Evolutionary conservation across 2,797 vertebrate species (phyloP).

Genomic region (Adrianichthys oophorus): DNA sequence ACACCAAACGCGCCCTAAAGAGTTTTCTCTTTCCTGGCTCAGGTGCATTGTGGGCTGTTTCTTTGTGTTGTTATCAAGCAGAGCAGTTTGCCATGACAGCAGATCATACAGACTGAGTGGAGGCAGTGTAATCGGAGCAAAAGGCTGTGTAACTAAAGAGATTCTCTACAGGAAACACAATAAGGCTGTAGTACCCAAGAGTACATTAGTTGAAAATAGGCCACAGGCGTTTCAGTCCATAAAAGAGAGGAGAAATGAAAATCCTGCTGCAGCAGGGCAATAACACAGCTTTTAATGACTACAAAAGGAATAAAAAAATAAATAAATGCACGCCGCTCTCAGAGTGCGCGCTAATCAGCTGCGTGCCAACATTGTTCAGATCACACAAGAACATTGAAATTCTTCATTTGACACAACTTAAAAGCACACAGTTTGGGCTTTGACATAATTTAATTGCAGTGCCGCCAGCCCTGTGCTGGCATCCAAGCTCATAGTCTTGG

Average conservation of each 20-base stretch:
- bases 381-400: slow-evolving; percentile 53
- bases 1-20: slow-evolving; percentile 31
- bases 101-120: slow-evolving; percentile 49
- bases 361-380: slow-evolving; percentile 41
- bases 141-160: slow-evolving; percentile 64
- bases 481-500: slow-evolving; percentile 53
- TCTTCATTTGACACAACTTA: slow-evolving; percentile 51
- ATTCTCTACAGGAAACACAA: slow-evolving; percentile 66
- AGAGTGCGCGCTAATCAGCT: slow-evolving; percentile 59
- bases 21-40: slow-evolving; percentile 46
- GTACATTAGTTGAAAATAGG: slow-evolving; percentile 69
- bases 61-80: slow-evolving; percentile 50
- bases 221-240: slow-evolving; percentile 67
- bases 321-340: slow-evolving; percentile 58
- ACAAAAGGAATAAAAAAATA: slow-evolving; percentile 66
- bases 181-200: slow-evolving; percentile 52
- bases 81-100: slow-evolving; percentile 52
- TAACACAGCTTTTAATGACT: slow-evolving; percentile 60
- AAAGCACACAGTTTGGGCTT: slow-evolving; percentile 51
- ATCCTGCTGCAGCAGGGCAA: slow-evolving; percentile 60
- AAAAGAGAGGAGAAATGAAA: slow-evolving; percentile 62
- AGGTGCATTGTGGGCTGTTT: slow-evolving; percentile 48
- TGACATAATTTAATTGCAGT: slow-evolving; percentile 65
- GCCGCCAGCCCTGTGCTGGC: slow-evolving; percentile 49
- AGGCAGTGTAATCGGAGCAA: slow-evolving; percentile 54